phyloP scores from a whole-genome alignment of 2,888 invertebrate genomes.

The Folsomia manolachei region DNA sequence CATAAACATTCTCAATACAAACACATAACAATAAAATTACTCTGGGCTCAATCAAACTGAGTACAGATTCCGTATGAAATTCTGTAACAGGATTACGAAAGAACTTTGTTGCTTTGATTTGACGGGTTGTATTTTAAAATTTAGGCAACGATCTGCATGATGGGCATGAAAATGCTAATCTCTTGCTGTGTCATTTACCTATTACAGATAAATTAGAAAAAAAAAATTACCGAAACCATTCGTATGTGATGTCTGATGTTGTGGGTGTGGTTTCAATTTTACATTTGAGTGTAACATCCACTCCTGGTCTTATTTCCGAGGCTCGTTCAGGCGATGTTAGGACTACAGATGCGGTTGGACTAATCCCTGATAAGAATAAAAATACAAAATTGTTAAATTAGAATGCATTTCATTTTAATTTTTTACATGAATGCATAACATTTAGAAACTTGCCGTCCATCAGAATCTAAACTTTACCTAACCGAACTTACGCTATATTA shows the following conservation, averaged over 20 bases:
- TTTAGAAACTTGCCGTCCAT: too few relatives aligned
- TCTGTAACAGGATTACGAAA: not conserved
- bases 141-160: too few relatives aligned
- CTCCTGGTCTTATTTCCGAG: conserved; percentile 57
- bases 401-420: not conserved
- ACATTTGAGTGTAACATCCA: conserved; percentile 63
- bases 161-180: too few relatives aligned
- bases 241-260: conserved; percentile 62
- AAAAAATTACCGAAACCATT: conserved; percentile 64
- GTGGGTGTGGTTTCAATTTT: conserved; percentile 67
- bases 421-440: too few relatives aligned
- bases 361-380: conserved; percentile 61
- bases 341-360: conserved; percentile 60
- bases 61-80: not conserved
- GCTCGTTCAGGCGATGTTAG: conserved; percentile 60
- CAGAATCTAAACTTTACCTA: too few relatives aligned
- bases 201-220: too few relatives aligned
- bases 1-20: not conserved
- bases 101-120: not conserved
- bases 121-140: too few relatives aligned
- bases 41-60: not conserved
- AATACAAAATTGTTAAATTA: not conserved
- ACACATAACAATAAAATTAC: not conserved
- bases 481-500: too few relatives aligned
- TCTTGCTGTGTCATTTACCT: too few relatives aligned